These are phyloP conservation scores for Speoplatyrhinus poulsoni DNA, from an alignment of 2,113 vertebrate species.

Conservation along the genomic window DNA sequence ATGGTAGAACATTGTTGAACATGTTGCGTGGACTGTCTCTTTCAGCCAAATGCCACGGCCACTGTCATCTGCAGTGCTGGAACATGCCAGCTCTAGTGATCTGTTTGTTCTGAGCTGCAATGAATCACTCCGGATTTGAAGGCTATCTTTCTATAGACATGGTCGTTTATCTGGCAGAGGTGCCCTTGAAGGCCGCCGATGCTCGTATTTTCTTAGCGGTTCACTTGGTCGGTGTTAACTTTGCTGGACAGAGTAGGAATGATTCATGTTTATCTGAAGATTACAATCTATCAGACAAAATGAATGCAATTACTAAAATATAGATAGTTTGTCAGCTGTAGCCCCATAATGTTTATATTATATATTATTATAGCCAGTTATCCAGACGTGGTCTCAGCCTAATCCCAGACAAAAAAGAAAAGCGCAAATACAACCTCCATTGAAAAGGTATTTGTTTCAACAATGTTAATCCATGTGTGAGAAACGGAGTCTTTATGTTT, in stretches of 20 bases:
- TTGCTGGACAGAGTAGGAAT: conserved; percentile 19
- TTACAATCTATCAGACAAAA: no score
- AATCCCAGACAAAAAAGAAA: no score
- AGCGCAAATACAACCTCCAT: no score
- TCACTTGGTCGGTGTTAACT: conserved; percentile 38
- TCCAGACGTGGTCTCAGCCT: no score
- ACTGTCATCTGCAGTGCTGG: conserved; percentile 35
- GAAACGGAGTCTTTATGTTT: no score
- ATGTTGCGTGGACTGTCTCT: conserved; percentile 27
- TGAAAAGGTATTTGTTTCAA: no score
- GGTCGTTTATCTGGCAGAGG: conserved; percentile 59
- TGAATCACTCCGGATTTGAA: conserved; percentile 47
- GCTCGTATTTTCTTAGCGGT: conserved; percentile 42
- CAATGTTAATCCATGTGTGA: no score
- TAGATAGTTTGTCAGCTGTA: no score
- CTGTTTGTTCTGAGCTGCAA: conserved; percentile 28
- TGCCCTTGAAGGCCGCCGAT: conserved; percentile 52
- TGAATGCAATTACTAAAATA: no score
- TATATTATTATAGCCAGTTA: no score
- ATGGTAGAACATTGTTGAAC: conserved; percentile 4
- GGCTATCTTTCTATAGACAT: conserved; percentile 33
- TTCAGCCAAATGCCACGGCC: conserved; percentile 34
- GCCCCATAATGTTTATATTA: no score
- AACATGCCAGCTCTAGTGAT: conserved; percentile 35
- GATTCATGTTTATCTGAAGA: no score